Evolutionary conservation across 1,140 invertebrate genomes (phyloP), one percentile per base, ranked within the genome.

Genomic region (Drosophila auraria): DNA sequence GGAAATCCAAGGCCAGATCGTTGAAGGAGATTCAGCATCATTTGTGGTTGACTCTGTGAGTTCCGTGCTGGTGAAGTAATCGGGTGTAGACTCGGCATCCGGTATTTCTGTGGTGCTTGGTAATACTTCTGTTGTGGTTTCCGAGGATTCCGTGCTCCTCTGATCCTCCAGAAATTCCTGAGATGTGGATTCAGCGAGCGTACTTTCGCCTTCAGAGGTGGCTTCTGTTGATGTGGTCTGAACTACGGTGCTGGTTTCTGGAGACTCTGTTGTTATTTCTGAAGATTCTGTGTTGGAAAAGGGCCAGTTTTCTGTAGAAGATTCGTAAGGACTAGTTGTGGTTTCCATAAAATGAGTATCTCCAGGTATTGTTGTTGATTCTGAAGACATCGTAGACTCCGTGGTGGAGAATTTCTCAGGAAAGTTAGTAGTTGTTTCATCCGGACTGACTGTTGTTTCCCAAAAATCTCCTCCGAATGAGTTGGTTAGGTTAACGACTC

Each of bases 361-460:
- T 14, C 7, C 30, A 25, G 7, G 8, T 0, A 3, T 2, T 15
- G 38, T 42, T 12, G 62, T 65, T 9, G 57, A 23, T 14, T 45
- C 38, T 12, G 40, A 12, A 14, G 12, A 7, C 40, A 11, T 1
- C 20, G 54, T 11, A 2, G 54, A 0, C 2, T 38, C 8, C 14
- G 63, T 68, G 6, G 30, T 54, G 4, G 49, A 45, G 3, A 20
- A 27, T 15, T 56, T 14, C 1, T 14, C 30, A 40, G 40, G 36
- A 5, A 5, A 54, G 1, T 44, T 12, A 17, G 5, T 23, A 3
- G 33, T 56, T 20, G 51, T 23, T 8, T 38, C 33, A 12, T 53
- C 33, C 15, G 72, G 54, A n/a, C 25, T 20, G 2, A 11, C 5
- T 36, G 73, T 71, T 38, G 68, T 57, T 6, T 71, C 65, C 64